A percentile compares a stretch with the other conserved stretches of the same genome.
Conservation (phyloP, 2,888 invertebrate species). For the Omphaloscelis lunosa region DNA sequence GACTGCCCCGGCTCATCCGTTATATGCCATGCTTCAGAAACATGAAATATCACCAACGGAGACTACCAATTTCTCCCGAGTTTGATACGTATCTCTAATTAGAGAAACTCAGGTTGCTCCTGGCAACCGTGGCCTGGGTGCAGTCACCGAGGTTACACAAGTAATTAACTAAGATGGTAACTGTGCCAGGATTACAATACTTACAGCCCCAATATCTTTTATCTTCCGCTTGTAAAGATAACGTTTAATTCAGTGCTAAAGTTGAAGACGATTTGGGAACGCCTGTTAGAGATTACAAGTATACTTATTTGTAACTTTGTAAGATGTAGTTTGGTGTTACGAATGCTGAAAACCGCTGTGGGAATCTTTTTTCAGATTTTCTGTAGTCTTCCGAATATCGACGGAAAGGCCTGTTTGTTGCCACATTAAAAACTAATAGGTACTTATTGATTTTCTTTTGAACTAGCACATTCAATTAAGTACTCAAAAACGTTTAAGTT, state of each 20-base stretch:
- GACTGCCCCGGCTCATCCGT: not conserved
- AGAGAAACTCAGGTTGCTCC: not conserved
- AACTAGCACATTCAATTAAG: not conserved
- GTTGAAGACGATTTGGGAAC: not conserved
- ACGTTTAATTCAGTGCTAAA: not conserved
- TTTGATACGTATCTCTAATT: conserved; percentile 27
- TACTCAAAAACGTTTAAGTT: not conserved
- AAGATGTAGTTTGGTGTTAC: not conserved
- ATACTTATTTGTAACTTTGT: not conserved
- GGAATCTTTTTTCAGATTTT: not conserved
- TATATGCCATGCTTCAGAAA: not conserved
- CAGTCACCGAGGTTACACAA: not conserved
- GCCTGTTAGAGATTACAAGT: not conserved
- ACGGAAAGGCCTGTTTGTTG: not conserved
- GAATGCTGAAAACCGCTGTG: not conserved
- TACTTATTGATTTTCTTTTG: not conserved
- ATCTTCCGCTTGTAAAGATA: conserved; percentile 22
- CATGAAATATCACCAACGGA: not conserved
- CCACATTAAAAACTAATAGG: not conserved
- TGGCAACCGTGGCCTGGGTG: not conserved
- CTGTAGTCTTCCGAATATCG: not conserved
- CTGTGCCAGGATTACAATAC: not conserved
- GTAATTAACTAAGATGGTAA: conserved; percentile 26
- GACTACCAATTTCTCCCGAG: not conserved
- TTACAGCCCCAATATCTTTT: conserved; percentile 16